Percentiles rank a stretch among this genome's conserved stretches.
phyloP scores from a whole-genome alignment of 1,140 invertebrate species.

The Drosophila sechellia region DNA sequence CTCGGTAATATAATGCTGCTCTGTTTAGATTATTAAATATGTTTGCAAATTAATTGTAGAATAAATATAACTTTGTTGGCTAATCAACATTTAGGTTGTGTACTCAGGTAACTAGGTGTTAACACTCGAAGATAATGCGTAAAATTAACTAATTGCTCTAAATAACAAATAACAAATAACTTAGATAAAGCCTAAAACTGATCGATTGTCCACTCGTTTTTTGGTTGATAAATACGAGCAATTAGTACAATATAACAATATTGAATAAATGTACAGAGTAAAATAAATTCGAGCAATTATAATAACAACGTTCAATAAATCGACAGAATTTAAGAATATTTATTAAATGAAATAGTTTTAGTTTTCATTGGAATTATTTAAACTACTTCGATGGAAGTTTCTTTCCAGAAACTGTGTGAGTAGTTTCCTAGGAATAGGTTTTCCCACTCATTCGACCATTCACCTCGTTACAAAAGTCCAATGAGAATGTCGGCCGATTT shows the following conservation, averaged over 20 bases:
- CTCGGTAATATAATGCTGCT: not conserved
- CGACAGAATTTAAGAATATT: not conserved
- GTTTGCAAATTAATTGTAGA: no score
- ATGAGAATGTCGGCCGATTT: constrained; percentile 28
- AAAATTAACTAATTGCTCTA: constrained; percentile 31
- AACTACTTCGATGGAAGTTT: not conserved
- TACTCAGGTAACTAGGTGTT: no score
- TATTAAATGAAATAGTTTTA: not conserved
- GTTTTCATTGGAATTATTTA: not conserved
- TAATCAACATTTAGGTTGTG: no score
- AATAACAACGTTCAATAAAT: constrained; percentile 6
- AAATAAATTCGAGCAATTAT: not conserved
- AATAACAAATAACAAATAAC: constrained; percentile 5
- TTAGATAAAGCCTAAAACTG: not conserved
- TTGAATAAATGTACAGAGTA: not conserved
- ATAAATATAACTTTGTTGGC: no score
- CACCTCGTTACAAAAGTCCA: constrained; percentile 42
- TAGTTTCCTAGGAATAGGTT: not conserved
- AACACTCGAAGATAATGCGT: constrained; percentile 12
- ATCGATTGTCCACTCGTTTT: constrained; percentile 16
- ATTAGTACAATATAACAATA: constrained; percentile 9
- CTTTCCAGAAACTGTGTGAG: not conserved
- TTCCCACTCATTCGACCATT: constrained; percentile 15
- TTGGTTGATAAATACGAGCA: constrained; percentile 28
- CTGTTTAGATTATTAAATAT: not conserved